These are phyloP conservation scores for Crematogaster levior DNA, from an alignment of 2,888 invertebrate genomes.

Conservation along the genomic window DNA sequence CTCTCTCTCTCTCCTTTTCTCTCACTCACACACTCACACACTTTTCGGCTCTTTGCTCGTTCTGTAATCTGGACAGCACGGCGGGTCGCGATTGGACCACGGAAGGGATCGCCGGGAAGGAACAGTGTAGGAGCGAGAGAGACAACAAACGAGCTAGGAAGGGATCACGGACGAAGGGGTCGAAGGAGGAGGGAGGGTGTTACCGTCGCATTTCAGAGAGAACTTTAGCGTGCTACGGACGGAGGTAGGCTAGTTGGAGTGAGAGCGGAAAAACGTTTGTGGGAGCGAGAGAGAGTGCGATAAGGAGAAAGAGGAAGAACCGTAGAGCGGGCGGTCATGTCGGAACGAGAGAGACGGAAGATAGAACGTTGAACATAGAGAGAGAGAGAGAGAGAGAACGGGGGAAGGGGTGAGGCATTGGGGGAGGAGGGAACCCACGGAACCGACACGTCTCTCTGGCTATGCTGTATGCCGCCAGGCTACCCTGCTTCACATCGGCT, in stretches of 20 bases:
- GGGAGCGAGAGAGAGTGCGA: constrained; percentile 64
- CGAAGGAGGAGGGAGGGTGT: constrained; percentile 72
- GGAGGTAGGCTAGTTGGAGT: constrained; percentile 76
- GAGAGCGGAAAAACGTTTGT: constrained; percentile 27
- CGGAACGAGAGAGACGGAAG: constrained; percentile 55
- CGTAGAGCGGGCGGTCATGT: constrained; percentile 35
- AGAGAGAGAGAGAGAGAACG: constrained; percentile 9
- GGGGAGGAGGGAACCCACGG: constrained; percentile 69
- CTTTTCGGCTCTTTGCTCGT: constrained; percentile 76
- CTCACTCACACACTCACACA: constrained; percentile 52
- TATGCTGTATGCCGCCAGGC: constrained; percentile 79
- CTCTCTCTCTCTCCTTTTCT: constrained; percentile 50
- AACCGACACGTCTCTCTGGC: constrained; percentile 82
- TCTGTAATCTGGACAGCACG: constrained; percentile 82
- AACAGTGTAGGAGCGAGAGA: constrained; percentile 53
- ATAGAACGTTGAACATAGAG: constrained; percentile 47
- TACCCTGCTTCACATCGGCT: constrained; percentile 77
- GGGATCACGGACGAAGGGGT: constrained; percentile 59
- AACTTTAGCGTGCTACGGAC: constrained; percentile 80
- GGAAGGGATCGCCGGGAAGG: constrained; percentile 71
- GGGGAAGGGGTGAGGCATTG: constrained; percentile 32
- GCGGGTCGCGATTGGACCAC: constrained; percentile 81
- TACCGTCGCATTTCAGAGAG: constrained; percentile 83
- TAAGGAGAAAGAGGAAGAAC: constrained; percentile 56
- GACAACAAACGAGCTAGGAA: constrained; percentile 63